Evolutionary conservation across 2,113 vertebrate species (phyloP), one percentile per base, ranked within the genome.

Genomic region (Neolamprologus falcicula): DNA sequence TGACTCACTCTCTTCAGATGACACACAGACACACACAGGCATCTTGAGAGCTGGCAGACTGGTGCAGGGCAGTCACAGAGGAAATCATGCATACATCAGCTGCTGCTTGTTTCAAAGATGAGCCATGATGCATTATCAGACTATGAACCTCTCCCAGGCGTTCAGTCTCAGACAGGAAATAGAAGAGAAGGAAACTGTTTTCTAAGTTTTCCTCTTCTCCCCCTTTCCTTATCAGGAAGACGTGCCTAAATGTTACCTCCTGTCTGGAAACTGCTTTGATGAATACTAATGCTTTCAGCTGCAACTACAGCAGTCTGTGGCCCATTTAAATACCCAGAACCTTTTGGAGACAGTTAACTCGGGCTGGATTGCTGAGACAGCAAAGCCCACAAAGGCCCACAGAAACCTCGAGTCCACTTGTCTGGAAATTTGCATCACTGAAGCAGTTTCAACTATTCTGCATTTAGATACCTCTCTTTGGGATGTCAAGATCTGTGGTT

Each of bases 51-150:
- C 81, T 57, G 19, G 47, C 83, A 90, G 71, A 71, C 40, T n/a
- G 82, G 28, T 61, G 80, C 33, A 54, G 37, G 73, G 78, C 35
- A 37, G 57, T 66, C 52, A 66, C 61, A 76, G 50, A 86, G 79
- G 54, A 81, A 85, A 33, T 63, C 68, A 83, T 85, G 90, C 92
- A 86, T 61, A 54, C 85, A 90, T 86, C 59, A 83, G 82, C 53
- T 31, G 80, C 53, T 83, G 55, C 83, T 83, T 45, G 79, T 28
- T 66, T 83, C 88, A 81, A 37, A 42, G 80, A 81, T 55, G 47
- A 81, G 86, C 54, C 19, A 4, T 4, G 52, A 78, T 52, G 71
- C 83, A 73, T 37, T 71, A 19, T 24, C 61, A 35, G 68, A 79
- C 40, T 3, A 57, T 86, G 61, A 85, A 47, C 19, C 47, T 59